Conservation (phyloP, 2,797 vertebrate species). For the Tenualosa thibaudeaui region DNA sequence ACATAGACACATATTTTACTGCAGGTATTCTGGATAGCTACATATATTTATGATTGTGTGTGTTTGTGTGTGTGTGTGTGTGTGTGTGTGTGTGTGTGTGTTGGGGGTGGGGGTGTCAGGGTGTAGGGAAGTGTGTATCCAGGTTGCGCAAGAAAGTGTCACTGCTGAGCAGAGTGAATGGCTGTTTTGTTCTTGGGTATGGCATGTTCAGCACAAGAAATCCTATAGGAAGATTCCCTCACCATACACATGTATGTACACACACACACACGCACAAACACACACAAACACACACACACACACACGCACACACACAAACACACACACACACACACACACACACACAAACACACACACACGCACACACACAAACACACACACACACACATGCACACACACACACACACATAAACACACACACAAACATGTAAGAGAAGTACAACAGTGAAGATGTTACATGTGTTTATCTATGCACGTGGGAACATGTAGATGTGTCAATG, state of each 20-base stretch:
- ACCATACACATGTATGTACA: neutral
- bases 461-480: neutral
- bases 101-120: neutral
- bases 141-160: neutral
- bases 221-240: neutral
- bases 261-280: conserved; percentile 5
- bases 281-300: conserved; percentile 10
- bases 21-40: neutral
- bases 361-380: conserved; percentile 8
- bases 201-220: conserved; percentile 6
- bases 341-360: conserved; percentile 6
- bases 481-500: neutral
- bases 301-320: neutral
- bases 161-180: conserved; percentile 33
- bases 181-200: conserved; percentile 39
- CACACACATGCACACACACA: neutral
- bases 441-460: neutral
- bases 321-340: conserved; percentile 5
- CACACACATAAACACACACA: conserved; percentile 5
- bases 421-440: neutral
- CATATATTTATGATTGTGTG: neutral
- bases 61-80: neutral
- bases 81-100: neutral
- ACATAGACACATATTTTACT: neutral
- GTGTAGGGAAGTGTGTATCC: neutral